Percentiles rank a stretch among this genome's conserved stretches.
phyloP scores from a whole-genome alignment of 2,797 vertebrate genomes.

The Sternarchorhynchus goeldii region DNA sequence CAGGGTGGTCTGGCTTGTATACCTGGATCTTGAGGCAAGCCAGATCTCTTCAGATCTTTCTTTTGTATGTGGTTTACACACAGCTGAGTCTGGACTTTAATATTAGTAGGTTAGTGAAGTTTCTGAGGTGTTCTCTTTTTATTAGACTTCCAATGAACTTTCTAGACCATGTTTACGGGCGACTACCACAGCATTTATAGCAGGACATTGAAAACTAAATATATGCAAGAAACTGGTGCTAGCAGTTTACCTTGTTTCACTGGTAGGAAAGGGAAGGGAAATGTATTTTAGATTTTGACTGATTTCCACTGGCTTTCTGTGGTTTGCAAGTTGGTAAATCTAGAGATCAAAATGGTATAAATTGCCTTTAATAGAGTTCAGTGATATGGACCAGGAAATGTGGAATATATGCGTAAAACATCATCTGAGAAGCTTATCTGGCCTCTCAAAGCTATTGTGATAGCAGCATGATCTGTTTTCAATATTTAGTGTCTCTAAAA shows the following conservation, averaged over 20 bases:
- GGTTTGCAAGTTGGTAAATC: background rate
- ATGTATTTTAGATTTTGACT: conserved; percentile 29
- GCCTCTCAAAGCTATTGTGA: background rate
- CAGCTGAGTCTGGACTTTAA: conserved; percentile 8
- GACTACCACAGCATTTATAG: conserved; percentile 41
- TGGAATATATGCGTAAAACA: conserved; percentile 30
- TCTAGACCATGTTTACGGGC: conserved; percentile 41
- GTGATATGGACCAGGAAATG: conserved; percentile 4
- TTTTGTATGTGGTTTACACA: conserved; percentile 3
- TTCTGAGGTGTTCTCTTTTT: conserved; percentile 49
- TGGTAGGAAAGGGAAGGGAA: conserved; percentile 5
- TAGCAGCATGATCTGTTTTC: background rate
- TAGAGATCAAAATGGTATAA: background rate
- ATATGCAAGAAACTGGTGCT: conserved; percentile 49
- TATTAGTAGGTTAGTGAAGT: conserved; percentile 13
- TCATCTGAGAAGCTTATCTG: background rate
- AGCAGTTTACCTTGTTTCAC: conserved; percentile 39
- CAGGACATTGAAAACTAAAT: conserved; percentile 31
- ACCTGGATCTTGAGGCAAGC: background rate
- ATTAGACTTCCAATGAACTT: conserved; percentile 29
- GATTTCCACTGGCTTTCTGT: conserved; percentile 29
- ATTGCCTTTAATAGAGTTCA: background rate
- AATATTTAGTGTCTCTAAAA: conserved; percentile 1
- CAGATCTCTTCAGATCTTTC: conserved; percentile 7
- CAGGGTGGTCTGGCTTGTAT: conserved; percentile 31